Base-by-base conservation (phyloP, 2,797 vertebrate species). In the Rhadinocentrus ornatus region DNA sequence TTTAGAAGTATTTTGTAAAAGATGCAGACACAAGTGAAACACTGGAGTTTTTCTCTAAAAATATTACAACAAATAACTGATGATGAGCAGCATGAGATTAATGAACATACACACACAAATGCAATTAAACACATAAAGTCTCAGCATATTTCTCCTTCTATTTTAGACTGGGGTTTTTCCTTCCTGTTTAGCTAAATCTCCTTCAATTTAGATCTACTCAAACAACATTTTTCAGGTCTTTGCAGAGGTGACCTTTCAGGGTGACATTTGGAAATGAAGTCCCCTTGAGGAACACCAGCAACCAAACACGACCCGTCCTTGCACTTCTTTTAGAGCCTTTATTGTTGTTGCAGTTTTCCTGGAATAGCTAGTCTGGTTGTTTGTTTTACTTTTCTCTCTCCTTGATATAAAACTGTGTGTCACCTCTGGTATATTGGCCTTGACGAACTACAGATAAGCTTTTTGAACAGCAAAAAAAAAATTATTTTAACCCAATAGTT, bases 201-300 rank as follows among this genome's bases (percentile, higher is more conserved):
- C 1, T 55, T 85, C 86, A 69, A 22, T 52, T 65, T 70, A 32
- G 57, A 80, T 86, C 69, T 70, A 64, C 41, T 83, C 69, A 73
- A 65, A 69, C 1, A 9, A 44, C 41, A 39, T 34, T 59, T 55
- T 69, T 56, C 24, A 4, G 48, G 70, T 55, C 73, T 62, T 58
- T 56, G 50, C 31, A 59, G 59, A 75, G 29, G 66, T 84, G 85
- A 90, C 89, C 89, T 91, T 91, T 88, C 12, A 32, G 24, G 44
- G 5, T 88, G 83, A 46, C 80, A 89, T 90, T 88, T 89, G 57
- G 85, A 46, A 59, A 73, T 76, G 2, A 73, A 68, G 80, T 75
- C 70, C 69, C 63, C 80, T 50, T 74, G 63, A 83, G 73, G 44
- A 72, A 66, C 71, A 64, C 13, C 15, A 12, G 41, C 29, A 20